Evolutionary conservation across 2,888 invertebrate species (phyloP).

Genomic region (Drosophila lutescens): DNA sequence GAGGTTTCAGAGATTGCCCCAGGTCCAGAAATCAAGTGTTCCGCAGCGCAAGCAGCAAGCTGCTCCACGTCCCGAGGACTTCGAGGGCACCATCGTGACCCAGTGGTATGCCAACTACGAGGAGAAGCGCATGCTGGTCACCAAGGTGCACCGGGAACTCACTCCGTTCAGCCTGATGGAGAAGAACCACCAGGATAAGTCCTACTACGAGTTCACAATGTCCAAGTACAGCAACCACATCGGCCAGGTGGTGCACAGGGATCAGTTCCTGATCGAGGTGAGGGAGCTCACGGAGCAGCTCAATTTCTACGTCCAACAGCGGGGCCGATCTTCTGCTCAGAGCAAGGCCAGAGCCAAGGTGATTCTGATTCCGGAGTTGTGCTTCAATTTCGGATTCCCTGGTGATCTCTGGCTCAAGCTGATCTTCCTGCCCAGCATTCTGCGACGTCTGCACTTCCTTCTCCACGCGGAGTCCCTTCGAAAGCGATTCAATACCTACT

Average conservation of each 20-base stretch:
- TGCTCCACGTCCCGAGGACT: slow-evolving; percentile 86
- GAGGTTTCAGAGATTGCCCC: slow-evolving; percentile 84
- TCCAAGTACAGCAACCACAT: slow-evolving; percentile 88
- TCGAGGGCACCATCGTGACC: slow-evolving; percentile 90
- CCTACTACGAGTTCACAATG: slow-evolving; percentile 91
- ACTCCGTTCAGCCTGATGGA: slow-evolving; percentile 89
- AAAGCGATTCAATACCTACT: slow-evolving; percentile 81
- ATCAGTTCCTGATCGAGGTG: slow-evolving; percentile 93
- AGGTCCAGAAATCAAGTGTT: slow-evolving; percentile 79
- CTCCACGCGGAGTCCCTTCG: slow-evolving; percentile 82
- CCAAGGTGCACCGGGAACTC: slow-evolving; percentile 88
- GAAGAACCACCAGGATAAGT: slow-evolving; percentile 85
- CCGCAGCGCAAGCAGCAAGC: slow-evolving; percentile 85
- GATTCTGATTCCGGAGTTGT: slow-evolving; percentile 94
- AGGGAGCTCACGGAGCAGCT: slow-evolving; percentile 84
- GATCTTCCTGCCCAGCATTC: slow-evolving; percentile 91
- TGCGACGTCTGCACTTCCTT: slow-evolving; percentile 87
- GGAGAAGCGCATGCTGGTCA: slow-evolving; percentile 88
- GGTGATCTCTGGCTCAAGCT: slow-evolving; percentile 94
- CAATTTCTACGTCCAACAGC: slow-evolving; percentile 82
- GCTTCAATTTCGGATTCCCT: slow-evolving; percentile 89
- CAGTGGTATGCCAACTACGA: slow-evolving; percentile 91
- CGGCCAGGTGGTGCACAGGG: slow-evolving; percentile 84
- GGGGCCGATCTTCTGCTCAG: slow-evolving; percentile 75
- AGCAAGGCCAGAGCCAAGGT: slow-evolving; percentile 85